Evolutionary conservation across 2,888 invertebrate species (phyloP), one percentile per base, ranked within the genome.

Genomic region (Ichneumoninae sp.): DNA sequence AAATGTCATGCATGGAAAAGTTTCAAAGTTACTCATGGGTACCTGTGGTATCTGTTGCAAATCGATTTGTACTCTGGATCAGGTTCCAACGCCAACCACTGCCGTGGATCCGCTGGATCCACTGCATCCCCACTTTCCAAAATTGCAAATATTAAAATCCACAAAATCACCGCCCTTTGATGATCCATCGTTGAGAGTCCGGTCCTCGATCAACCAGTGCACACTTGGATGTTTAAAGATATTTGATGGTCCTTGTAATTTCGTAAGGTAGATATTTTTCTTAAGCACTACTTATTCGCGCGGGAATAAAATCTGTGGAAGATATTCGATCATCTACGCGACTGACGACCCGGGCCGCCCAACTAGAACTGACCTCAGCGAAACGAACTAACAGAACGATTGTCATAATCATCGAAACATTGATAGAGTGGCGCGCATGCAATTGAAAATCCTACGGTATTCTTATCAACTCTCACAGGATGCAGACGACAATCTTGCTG

Each of bases 401-500:
- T 26, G 57, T 57, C 10, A 10, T 57, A 22, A 4, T 57, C 26
- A 26, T 57, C 22, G 10, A 10, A 13, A 26, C 26, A 26, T 10
- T 57, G 13, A 57, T 57, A 10, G 10, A 22, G 10, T n/a, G 57
- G 57, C 13, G 57, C 3, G 26, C 22, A 19, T 54, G 57, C 13
- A 1, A 22, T 26, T 13, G 57, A 22, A 57, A 57, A 26, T 57
- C 16, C 13, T 8, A 13, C 26, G 10, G 57, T 26, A 13, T 10
- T 1, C 57, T 26, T 57, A 57, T 57, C 57, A 26, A 57, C 22
- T 22, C 26, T 22, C 22, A 26, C 57, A 26, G 57, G 57, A 57
- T 57, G 57, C 57, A 57, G 57, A 57, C 57, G 57, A 57, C 57
- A 57, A 26, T 57, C 10, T 3, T 13, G 22, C 57, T 57, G 26